Base-by-base conservation (phyloP, 2,797 vertebrate species). In the Tympanoctomys barrerae region DNA sequence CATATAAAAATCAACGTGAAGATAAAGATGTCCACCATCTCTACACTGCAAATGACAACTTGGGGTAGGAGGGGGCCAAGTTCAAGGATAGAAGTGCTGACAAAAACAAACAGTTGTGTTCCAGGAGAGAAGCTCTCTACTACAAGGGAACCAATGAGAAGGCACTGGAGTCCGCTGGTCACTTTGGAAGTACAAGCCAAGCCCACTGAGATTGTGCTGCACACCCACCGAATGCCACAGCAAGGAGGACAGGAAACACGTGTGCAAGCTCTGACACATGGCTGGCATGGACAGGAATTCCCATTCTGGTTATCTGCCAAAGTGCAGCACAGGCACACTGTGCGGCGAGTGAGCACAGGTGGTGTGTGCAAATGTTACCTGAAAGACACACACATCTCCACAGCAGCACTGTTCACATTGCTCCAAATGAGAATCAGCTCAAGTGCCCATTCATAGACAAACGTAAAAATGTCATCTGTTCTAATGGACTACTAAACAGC, bases 111-210 rank as follows among this genome's bases (percentile, higher is more conserved):
- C 28, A 39, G n/a, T 19, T 3, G 5, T 49, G 46, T 42, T 31
- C 14, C 24, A 28, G 1, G 42, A 52, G 57, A 36, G 57, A 18
- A 19, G 82, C 22, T 14, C 13, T 19, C 0, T 36, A 7, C 0
- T 1, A 39, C 33, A 33, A 21, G 78, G 57, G 28, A 39, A 19
- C 0, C 0, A 46, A 42, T 2, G 4, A 59, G 11, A 62, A 57
- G 78, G 59, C 0, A 1, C 2, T 61, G 19, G 31, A 0, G 1
- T 26, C 26, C 2, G 0, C 18, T 2, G 18, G 2, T 78, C 4
- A 0, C 16, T 28, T 26, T 71, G 64, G 31, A 64, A 57, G 19
- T 9, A 1, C 46, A 31, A 36, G 78, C 52, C 14, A 61, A 49
- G 75, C 70, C 54, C 42, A 14, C 1, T 10, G 26, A 71, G 61